Base-by-base conservation (phyloP, 2,888 invertebrate genomes). In the Epirrhoe tristata region DNA sequence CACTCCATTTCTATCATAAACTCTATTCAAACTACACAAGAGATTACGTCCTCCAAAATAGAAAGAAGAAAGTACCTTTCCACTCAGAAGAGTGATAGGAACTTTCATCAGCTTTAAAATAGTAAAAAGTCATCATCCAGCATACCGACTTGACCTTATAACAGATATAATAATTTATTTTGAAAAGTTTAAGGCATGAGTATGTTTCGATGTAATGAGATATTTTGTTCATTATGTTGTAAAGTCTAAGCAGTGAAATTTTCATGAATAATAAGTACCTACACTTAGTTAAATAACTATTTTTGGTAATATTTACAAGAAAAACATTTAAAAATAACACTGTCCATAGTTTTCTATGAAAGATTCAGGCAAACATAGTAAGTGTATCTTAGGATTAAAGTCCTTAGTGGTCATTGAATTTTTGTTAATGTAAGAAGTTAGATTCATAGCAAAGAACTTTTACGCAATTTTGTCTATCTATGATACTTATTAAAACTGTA, bases 391-490 rank as follows among this genome's bases (percentile, higher is more conserved):
- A 43, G 48, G 14, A 48, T 14, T 24, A 24, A 24, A 24, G 24
- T 24, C 24, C 16, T 46, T 46, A 6, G 12, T 48, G 48, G 6
- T 16, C 48, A 12, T 6, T 16, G 48, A 4, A 6, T 7, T 14
- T 48, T 10, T 52, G 0, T n/a, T 31, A 10, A 5, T 24, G 52
- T 53, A n/a, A n/a, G n/a, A n/a, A 34, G n/a, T 54, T 36, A 10
- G 16, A 10, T 54, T 54, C 1, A 36, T 14, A 16, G 34, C 34
- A 16, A 54, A 51, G 8, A 50, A 12, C 16, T 57, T 34, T 50
- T 71, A 77, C 72, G 76, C 75, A 72, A 78, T 76, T 77, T 71
- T 70, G 71, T 72, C 75, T 80, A 80, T 79, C 77, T 79, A 80
- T 76, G 74, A 65, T 71, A n/a, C n/a, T n/a, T n/a, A 72, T 70